A percentile compares a stretch with the other conserved stretches of the same genome.
phyloP scores from a whole-genome alignment of 2,888 invertebrate genomes.

The Tupiocoris notatus region DNA sequence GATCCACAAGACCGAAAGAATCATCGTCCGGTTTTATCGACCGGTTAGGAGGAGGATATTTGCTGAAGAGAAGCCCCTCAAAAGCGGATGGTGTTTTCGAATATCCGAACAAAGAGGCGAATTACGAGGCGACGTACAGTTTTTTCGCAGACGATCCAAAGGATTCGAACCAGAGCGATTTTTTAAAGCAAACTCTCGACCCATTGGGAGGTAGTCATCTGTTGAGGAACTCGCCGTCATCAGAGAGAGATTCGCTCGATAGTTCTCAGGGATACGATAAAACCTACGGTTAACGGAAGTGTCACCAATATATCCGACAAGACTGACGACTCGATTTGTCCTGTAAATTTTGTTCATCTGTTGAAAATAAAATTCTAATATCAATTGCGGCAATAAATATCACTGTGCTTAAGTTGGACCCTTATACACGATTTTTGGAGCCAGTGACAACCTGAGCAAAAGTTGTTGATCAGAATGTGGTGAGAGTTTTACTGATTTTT shows the following conservation, averaged over 20 bases:
- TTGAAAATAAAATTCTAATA: neutral
- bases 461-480: too few relatives aligned
- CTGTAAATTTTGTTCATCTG: neutral
- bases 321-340: neutral
- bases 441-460: too few relatives aligned
- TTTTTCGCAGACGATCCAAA: neutral
- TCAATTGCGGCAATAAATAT: neutral
- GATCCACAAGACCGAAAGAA: neutral
- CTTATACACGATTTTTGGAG: too few relatives aligned
- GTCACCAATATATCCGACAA: neutral
- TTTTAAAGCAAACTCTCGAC: neutral
- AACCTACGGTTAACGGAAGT: neutral
- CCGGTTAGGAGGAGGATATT: conserved; percentile 18
- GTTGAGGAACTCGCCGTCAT: neutral
- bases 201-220: conserved; percentile 6
- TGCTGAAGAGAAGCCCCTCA: conserved; percentile 10
- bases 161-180: neutral
- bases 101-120: neutral
- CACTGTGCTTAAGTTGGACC: too few relatives aligned
- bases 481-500: too few relatives aligned
- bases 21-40: neutral
- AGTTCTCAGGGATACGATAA: conserved; percentile 46
- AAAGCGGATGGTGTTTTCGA: neutral
- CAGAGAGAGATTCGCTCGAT: conserved; percentile 55
- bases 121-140: neutral